Base-by-base conservation (phyloP, 2,888 invertebrate genomes). In the Leptothorax acervorum region DNA sequence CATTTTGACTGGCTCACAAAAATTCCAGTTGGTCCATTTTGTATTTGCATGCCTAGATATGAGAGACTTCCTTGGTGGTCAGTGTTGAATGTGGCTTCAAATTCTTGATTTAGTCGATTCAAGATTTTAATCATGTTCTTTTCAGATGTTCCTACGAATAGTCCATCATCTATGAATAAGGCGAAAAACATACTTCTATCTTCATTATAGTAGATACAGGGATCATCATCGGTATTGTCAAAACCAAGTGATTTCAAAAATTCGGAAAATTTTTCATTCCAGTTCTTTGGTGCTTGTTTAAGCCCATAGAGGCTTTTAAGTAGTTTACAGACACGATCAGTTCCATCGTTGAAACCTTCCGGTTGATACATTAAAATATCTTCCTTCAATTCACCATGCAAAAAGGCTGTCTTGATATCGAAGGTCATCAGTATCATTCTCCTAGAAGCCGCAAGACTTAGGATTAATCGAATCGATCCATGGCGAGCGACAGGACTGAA, bases 401-500 rank as follows among this genome's bases (percentile, higher is more conserved):
- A 35, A 3, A 35, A 35, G 35, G 35, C 35, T 35, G 35, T 35
- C 35, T 35, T 35, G 35, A 35, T 35, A 3, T 35, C 35, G 5
- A 35, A 35, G 2, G 35, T 35, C 35, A 35, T 35, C 35, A 35
- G 35, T 35, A 3, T 35, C 35, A 35, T 35, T 2, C 5, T 35
- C 2, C 35, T 35, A 35, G 35, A 35, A 4, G 35, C 35, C 5
- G 11, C 42, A 60, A 86, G 51, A 84, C 90, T 91, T 4, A 92
- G 73, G 8, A 92, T 53, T 55, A 91, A 73, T 81, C 90, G 82
- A 82, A 92, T 90, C 4, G 87, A 86, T 6, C 70, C 85, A 84
- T 90, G 85, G 63, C 90, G 74, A 63, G 90, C 92, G 12, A 92
- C 93, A 42, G 92, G 92, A 86, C 88, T 89, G 79, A 92, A 93